phyloP scores from a whole-genome alignment of 2,113 vertebrate genomes.

The Gambusia affinis region DNA sequence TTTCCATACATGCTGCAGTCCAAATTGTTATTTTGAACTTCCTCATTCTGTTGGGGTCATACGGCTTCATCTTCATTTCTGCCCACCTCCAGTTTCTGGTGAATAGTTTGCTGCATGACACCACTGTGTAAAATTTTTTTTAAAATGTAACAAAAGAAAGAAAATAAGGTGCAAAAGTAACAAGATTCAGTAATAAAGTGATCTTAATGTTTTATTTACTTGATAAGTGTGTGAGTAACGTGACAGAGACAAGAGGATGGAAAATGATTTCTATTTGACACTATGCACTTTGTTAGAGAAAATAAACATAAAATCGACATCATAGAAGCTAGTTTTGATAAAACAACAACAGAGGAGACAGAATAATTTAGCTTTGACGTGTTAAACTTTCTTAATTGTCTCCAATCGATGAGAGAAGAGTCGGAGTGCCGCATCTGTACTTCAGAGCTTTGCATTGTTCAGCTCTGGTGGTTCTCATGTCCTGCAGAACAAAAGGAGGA shows the following conservation, averaged over 20 bases:
- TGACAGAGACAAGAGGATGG: background rate
- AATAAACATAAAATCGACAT: background rate
- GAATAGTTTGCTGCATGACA: no score
- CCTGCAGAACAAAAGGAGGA: slow-evolving; percentile 49
- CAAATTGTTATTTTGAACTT: no score
- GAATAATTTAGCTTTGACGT: background rate
- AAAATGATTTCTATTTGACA: background rate
- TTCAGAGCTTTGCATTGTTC: slow-evolving; percentile 64
- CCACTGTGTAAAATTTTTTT: no score
- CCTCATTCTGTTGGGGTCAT: no score
- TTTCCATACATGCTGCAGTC: no score
- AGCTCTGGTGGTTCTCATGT: slow-evolving; percentile 47
- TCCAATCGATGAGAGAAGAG: slow-evolving; percentile 52
- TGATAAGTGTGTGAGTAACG: background rate
- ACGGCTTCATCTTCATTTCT: no score
- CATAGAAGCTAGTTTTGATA: background rate
- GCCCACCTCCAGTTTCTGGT: no score
- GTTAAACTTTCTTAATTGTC: slow-evolving; percentile 12
- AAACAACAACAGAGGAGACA: background rate
- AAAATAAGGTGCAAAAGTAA: background rate
- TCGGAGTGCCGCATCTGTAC: slow-evolving; percentile 66
- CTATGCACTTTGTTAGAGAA: background rate
- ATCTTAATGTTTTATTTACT: background rate
- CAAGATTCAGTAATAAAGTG: background rate
- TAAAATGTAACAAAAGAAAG: background rate